Base-by-base conservation (phyloP, 2,888 invertebrate species). In the Agapostemon virescens region DNA sequence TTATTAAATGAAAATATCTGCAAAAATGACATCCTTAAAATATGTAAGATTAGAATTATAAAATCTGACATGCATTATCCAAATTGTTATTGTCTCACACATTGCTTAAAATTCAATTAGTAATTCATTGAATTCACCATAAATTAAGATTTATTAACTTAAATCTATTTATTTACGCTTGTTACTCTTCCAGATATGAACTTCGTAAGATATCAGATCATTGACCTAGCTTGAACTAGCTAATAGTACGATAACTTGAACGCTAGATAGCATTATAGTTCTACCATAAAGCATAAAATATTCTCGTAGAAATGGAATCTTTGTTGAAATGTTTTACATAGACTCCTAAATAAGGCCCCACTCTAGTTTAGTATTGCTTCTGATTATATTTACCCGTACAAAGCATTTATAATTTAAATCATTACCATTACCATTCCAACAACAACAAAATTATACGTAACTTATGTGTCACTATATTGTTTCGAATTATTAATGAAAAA, bases 111-210 rank as follows among this genome's bases (percentile, higher is more conserved):
- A 36, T 23, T 15, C 61, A 26, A n/a, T 58, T 36, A 42, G n/a
- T 4, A 30, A 58, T 26, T 11, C 26, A 30, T 9, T 15, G 17
- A 45, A 30, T 36, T 38, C 26, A 38, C 23, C 33, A 9, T 30
- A 23, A 63, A 55, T 40, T 30, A 17, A 26, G 23, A 64, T 55
- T 26, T 40, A n/a, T 17, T 26, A n/a, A n/a, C n/a, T 26, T 67
- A 20, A 33, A 58, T 45, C 66, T 42, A 2, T 38, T n/a, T 61
- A 36, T 61, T 45, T 33, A 30, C 49, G 52, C 45, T 71, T 66
- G 15, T 15, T 63, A 3, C 49, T n/a, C 5, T 23, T 64, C 69
- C 17, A 45, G n/a, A 70, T 26, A 26, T 23, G 17, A 1, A 67
- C 71, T 52, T n/a, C 11, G 1, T n/a, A 1, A 36, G 36, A 61